Base-by-base conservation (phyloP, 2,888 invertebrate species). In the Caenorhabditis sinica region DNA sequence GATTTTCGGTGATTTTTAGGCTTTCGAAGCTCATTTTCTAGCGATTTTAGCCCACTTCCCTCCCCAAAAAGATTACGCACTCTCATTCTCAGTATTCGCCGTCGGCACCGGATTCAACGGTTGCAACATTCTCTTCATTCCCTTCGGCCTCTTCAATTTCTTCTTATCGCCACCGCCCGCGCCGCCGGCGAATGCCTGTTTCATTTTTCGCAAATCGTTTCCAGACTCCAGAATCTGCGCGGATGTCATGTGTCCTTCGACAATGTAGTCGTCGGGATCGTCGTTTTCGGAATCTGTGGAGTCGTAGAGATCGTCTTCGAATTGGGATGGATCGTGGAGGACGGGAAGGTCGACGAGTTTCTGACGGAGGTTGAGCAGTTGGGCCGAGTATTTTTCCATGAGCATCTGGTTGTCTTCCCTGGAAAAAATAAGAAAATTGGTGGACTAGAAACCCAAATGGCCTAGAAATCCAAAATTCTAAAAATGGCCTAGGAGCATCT, bases 331-430 rank as follows among this genome's bases (percentile, higher is more conserved):
- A 20, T 81, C 81, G 53, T 83, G 68, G 28, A 82, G 72, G 56
- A 79, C 36, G 11, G 85, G 83, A 17, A 86, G 75, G n/a, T 76
- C 81, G 9, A 80, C 83, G 63, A 85, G 51, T 43, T 79, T 77
- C 49, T 88, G 86, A 0, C 80, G 76, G 13, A 88, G 82, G 17
- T 60, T 73, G 0, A 45, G 23, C 11, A 83, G 74, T 66, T 89
- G 89, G 0, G 85, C 60, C 40, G 85, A 63, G 72, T 89, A 89
- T 45, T 89, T 89, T n/a, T 88, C 87, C 71, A 82, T 69, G 15
- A 83, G 60, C 63, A 88, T 80, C 3, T 74, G 61, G 25, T 76
- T 63, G 11, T 71, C 56, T 15, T 81, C 80, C 86, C 86, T 89
- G 43, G 23, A 86, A 75, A 51, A 5, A n/a, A 15, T 45, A 15